phyloP scores from a whole-genome alignment of 2,113 vertebrate species.

The Pachyramphus minor region DNA sequence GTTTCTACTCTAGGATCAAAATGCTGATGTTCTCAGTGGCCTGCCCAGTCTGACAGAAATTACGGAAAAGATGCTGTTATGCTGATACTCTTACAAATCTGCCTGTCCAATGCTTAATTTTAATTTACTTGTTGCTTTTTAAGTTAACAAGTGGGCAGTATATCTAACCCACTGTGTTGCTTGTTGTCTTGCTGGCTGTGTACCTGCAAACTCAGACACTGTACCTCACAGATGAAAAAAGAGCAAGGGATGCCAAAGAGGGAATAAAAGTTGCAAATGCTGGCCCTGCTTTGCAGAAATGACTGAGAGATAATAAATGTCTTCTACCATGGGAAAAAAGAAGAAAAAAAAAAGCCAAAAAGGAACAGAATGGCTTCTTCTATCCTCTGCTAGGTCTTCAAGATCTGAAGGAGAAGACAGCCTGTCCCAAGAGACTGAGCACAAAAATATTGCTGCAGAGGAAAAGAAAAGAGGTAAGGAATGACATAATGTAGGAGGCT shows the following conservation, averaged over 20 bases:
- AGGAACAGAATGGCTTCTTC: neutral
- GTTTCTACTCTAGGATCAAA: neutral
- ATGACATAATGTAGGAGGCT: neutral
- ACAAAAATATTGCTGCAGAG: neutral
- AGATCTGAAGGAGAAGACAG: neutral
- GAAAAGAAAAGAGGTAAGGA: neutral
- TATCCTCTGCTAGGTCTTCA: neutral
- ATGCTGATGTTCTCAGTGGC: neutral
- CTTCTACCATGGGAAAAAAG: neutral
- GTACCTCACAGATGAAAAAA: neutral
- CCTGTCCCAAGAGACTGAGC: neutral
- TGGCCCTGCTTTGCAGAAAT: neutral
- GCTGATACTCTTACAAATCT: neutral
- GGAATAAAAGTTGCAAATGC: neutral
- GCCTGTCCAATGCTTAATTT: neutral
- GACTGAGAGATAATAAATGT: neutral
- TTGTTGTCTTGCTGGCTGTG: neutral
- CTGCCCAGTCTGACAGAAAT: neutral
- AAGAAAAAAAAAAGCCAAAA: neutral
- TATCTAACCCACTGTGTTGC: neutral
- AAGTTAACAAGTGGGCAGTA: neutral
- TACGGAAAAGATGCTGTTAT: neutral
- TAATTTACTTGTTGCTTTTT: neutral
- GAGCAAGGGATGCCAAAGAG: neutral
- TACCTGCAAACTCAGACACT: neutral